These are phyloP conservation scores for Myioborus miniatus DNA, from an alignment of 2,797 vertebrate genomes.

Conservation along the genomic window DNA sequence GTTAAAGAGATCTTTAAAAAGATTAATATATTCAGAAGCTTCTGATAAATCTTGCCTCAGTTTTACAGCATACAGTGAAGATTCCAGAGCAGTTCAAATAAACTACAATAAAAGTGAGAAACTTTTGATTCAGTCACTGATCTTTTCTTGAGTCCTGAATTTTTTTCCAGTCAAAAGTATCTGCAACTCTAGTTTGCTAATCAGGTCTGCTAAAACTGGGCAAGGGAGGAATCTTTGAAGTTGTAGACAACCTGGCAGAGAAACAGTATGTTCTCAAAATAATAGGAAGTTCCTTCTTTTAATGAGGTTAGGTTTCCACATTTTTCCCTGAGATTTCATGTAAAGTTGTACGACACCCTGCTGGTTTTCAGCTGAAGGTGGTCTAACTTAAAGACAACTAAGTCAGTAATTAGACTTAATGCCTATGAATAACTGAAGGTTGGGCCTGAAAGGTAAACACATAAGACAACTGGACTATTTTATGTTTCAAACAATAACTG, in stretches of 20 bases:
- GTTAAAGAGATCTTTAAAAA: not conserved
- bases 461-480: not conserved
- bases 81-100: not conserved
- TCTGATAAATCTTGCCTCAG: not conserved
- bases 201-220: not conserved
- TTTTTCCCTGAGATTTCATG: not conserved
- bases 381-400: not conserved
- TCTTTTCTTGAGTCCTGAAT: not conserved
- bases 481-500: not conserved
- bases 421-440: not conserved
- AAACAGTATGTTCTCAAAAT: conserved; percentile 9
- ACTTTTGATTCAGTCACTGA: not conserved
- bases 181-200: not conserved
- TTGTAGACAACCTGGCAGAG: not conserved
- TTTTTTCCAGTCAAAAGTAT: not conserved
- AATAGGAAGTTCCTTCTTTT: not conserved
- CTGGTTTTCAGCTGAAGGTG: not conserved
- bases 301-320: not conserved
- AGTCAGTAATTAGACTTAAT: not conserved
- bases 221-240: not conserved
- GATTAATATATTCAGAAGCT: not conserved
- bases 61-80: not conserved
- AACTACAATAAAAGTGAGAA: not conserved
- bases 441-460: not conserved
- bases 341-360: not conserved